Evolutionary conservation across 2,113 vertebrate genomes (phyloP).

Genomic region (Tragelaphus imberbis): DNA sequence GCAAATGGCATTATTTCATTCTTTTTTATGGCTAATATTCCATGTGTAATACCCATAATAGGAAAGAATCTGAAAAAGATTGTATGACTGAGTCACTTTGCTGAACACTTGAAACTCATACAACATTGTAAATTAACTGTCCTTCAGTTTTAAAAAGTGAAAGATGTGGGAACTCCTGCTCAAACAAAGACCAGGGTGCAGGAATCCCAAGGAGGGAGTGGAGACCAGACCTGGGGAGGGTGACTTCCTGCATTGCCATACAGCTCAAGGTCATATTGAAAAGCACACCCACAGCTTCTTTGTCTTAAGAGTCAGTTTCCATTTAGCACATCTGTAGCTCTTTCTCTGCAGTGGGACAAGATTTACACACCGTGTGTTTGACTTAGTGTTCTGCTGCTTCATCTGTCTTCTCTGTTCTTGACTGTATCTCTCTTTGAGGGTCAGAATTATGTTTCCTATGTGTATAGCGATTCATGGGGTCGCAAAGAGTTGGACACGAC

Average conservation of each 20-base stretch:
- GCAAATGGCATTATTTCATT: not conserved
- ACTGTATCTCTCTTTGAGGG: not conserved
- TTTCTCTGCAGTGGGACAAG: fast-evolving
- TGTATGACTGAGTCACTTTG: not conserved
- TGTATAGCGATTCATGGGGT: too few relatives aligned
- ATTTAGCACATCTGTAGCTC: fast-evolving
- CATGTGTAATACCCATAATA: not conserved
- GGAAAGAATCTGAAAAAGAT: not conserved
- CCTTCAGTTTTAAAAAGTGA: not conserved
- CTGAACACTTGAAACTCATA: not conserved
- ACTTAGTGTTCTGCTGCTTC: fast-evolving
- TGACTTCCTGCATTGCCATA: too few relatives aligned
- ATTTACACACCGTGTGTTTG: fast-evolving
- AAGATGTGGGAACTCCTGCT: not conserved
- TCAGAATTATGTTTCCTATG: not conserved
- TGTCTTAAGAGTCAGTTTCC: fast-evolving
- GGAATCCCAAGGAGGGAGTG: not conserved
- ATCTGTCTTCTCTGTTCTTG: not conserved
- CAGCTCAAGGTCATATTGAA: fast-evolving
- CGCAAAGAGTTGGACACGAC: too few relatives aligned
- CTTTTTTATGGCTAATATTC: not conserved
- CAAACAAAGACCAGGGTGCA: not conserved
- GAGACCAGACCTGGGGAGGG: fast-evolving
- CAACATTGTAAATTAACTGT: not conserved
- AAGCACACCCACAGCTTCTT: fast-evolving